phyloP scores from a whole-genome alignment of 2,113 vertebrate genomes.

The Saccopteryx bilineata region DNA sequence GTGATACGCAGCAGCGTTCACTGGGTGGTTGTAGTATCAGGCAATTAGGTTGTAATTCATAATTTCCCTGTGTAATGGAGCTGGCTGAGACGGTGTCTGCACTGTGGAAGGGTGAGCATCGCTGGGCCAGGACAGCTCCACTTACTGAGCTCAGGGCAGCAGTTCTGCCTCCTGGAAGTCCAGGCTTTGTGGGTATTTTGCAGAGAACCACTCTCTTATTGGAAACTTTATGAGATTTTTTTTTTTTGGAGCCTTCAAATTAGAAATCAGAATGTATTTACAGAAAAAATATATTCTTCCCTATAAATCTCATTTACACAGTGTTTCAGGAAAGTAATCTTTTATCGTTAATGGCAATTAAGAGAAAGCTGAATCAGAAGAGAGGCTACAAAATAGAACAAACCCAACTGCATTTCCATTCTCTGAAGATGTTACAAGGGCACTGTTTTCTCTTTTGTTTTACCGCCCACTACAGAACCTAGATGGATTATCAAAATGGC shows the following conservation, averaged over 20 bases:
- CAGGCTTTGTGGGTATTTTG: neutral
- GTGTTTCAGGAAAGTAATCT: neutral
- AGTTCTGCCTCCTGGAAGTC: neutral
- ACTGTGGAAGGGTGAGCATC: neutral
- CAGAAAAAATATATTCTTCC: neutral
- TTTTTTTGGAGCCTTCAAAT: neutral
- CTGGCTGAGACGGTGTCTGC: neutral
- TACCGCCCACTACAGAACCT: neutral
- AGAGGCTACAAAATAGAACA: neutral
- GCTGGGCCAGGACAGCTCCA: neutral
- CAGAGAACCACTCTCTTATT: neutral
- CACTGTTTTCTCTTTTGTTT: neutral
- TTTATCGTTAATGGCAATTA: neutral
- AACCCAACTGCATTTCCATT: neutral
- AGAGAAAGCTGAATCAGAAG: neutral
- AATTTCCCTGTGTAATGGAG: neutral
- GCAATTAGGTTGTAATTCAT: neutral
- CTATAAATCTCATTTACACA: neutral
- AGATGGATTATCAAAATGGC: neutral
- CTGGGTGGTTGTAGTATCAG: neutral
- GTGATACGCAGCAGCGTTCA: rapidly evolving
- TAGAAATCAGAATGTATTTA: conserved; percentile 23
- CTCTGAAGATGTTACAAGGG: neutral
- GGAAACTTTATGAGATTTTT: neutral
- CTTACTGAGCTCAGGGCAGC: neutral